Percentiles rank a stretch among this genome's conserved stretches.
Conservation (phyloP, 2,113 vertebrate species). For the Coryphaenoides rupestris region DNA sequence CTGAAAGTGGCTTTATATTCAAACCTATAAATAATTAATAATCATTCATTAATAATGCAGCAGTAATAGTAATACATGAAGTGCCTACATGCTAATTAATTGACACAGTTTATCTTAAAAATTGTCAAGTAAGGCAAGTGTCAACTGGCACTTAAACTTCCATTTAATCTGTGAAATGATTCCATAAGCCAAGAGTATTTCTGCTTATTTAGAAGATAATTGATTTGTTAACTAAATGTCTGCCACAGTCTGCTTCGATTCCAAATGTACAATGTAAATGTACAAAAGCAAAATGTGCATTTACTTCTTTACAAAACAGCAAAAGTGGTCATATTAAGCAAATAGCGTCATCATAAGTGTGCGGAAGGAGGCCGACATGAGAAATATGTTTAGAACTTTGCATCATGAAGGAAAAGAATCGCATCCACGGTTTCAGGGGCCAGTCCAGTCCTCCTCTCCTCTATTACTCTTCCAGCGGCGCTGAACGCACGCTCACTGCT, state of each 20-base stretch:
- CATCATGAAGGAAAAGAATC: too few relatives aligned
- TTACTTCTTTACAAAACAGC: neutral
- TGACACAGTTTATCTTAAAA: constrained; percentile 29
- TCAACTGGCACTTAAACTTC: constrained; percentile 10
- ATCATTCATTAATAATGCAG: constrained; percentile 33
- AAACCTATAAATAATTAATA: constrained; percentile 36
- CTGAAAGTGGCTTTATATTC: constrained; percentile 24
- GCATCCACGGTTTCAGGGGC: too few relatives aligned
- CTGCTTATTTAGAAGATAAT: too few relatives aligned
- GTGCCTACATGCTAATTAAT: constrained; percentile 32
- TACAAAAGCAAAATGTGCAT: neutral
- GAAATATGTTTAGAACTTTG: neutral
- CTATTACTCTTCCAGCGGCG: too few relatives aligned
- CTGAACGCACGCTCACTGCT: too few relatives aligned
- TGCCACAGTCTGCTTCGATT: too few relatives aligned
- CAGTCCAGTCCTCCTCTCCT: too few relatives aligned
- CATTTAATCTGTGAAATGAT: constrained; percentile 9
- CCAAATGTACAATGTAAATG: too few relatives aligned
- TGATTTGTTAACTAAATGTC: too few relatives aligned
- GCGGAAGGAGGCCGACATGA: neutral
- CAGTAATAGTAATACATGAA: constrained; percentile 25
- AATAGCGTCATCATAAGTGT: neutral
- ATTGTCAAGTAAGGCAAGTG: constrained; percentile 7
- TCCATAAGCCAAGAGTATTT: neutral
- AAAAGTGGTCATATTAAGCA: neutral